Percentiles rank a stretch among this genome's conserved stretches.
phyloP scores from a whole-genome alignment of 2,113 vertebrate species.

The Smithornis capensis region DNA sequence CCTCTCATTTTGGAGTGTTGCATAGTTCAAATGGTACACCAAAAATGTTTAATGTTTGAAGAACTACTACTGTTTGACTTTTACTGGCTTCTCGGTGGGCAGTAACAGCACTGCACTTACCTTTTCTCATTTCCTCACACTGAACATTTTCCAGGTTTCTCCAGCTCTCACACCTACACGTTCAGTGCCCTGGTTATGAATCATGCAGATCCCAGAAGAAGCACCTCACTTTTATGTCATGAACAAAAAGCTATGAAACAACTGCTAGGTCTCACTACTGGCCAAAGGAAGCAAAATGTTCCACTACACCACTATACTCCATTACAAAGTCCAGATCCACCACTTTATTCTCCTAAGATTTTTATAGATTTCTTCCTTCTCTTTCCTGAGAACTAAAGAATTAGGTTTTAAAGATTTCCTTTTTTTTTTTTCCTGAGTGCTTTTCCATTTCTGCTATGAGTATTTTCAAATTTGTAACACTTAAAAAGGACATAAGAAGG shows the following conservation, averaged over 20 bases:
- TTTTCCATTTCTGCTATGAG: background rate
- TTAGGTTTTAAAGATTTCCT: background rate
- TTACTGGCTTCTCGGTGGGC: background rate
- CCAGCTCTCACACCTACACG: background rate
- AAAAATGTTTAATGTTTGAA: background rate
- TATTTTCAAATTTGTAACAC: background rate
- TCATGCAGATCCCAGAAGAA: background rate
- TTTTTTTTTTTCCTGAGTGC: background rate
- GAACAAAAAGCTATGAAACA: background rate
- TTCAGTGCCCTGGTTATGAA: background rate
- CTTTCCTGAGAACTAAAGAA: background rate
- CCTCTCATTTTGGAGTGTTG: background rate
- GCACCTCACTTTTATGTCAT: background rate
- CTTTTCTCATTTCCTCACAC: background rate
- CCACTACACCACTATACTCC: background rate
- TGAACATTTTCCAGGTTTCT: background rate
- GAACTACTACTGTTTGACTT: background rate
- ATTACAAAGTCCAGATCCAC: background rate
- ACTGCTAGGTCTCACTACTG: background rate
- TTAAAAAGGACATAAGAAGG: background rate
- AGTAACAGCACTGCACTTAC: background rate
- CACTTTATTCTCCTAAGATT: background rate
- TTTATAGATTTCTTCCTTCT: background rate
- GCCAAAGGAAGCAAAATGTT: background rate
- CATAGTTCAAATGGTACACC: background rate